A percentile compares a stretch with the other conserved stretches of the same genome.
These are phyloP conservation scores for Halictus rubicundus DNA, from an alignment of 1,140 invertebrate genomes.

Conservation along the genomic window DNA sequence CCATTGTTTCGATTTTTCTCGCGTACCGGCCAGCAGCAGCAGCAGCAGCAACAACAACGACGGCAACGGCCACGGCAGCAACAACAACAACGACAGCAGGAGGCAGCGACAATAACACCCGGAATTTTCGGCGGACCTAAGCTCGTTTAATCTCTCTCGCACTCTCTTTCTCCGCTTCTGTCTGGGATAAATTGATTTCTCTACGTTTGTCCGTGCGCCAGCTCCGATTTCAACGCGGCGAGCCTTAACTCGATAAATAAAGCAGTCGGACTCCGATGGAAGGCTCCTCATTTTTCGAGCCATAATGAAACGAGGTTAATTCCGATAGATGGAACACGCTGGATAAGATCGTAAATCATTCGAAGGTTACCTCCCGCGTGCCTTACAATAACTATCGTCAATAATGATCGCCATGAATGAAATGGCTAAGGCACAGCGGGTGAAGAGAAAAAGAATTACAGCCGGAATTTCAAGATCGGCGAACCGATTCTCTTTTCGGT, in stretches of 20 bases:
- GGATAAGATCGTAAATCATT: constrained; percentile 38
- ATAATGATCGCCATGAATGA: constrained; percentile 25
- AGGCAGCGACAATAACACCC: not conserved
- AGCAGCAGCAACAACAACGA: too few species aligned
- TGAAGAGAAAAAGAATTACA: not conserved
- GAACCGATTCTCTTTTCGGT: not conserved
- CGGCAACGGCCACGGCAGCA: too few species aligned
- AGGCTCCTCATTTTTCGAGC: constrained; percentile 2
- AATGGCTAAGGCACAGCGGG: not conserved
- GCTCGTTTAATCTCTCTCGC: too few species aligned
- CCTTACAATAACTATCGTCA: constrained; percentile 26
- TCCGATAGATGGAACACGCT: not conserved
- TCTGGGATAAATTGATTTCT: not conserved
- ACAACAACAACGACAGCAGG: not conserved
- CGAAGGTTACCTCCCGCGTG: constrained; percentile 27
- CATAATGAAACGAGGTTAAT: constrained; percentile 19
- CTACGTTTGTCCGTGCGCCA: not conserved
- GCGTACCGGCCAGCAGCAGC: not conserved
- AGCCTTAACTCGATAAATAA: not conserved
- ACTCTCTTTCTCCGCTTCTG: too few species aligned
- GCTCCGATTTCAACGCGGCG: not conserved
- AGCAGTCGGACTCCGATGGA: constrained; percentile 1
- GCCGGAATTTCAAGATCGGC: constrained; percentile 11
- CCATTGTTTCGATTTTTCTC: constrained; percentile 33
- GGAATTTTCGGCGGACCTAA: not conserved